Base-by-base conservation (phyloP, 2,888 invertebrate genomes). In the Oligia fasciuncula region DNA sequence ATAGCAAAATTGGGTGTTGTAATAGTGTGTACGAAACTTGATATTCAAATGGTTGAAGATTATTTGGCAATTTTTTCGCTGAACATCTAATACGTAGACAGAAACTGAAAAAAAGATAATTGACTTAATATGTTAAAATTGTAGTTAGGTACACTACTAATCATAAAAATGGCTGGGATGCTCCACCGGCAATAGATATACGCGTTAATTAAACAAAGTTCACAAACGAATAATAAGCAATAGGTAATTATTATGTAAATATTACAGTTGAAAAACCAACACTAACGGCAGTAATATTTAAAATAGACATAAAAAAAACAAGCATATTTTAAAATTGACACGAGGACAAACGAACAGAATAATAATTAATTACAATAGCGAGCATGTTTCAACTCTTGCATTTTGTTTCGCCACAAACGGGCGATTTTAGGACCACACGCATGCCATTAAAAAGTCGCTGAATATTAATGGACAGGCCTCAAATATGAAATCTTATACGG, bases 301-400 rank as follows among this genome's bases (percentile, higher is more conserved):
- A 70, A 70, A 78, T 35, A 79, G 63, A 75, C 29, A 75, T 29
- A 67, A 80, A 80, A 63, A 83, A 78, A 63, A 66, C 65, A 77
- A 74, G 74, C 77, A 83, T 77, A 80, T n/a, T 74, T 84, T 84
- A 84, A 65, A 66, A 69, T 57, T 43, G 70, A 74, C 77, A 73
- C 46, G 81, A 57, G 76, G 67, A 79, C 81, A 82, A 85, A 87
- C 74, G 77, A 80, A 83, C 80, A 78, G 83, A 86, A 84, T 87
- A 77, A 69, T 84, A 87, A 88, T 79, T 79, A 77, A 86, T 89
- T 85, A 86, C 79, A 84, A 85, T 75, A 86, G 65, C 79, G 73
- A 81, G 46, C 71, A 60, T 69, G 69, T 68, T 66, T 54, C 17
- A 67, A 76, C 72, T 57, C 71, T 60, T 79, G 60, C 49, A 71